These are phyloP conservation scores for Aproaerema taeniolella DNA, from an alignment of 2,888 invertebrate species.

Conservation along the genomic window DNA sequence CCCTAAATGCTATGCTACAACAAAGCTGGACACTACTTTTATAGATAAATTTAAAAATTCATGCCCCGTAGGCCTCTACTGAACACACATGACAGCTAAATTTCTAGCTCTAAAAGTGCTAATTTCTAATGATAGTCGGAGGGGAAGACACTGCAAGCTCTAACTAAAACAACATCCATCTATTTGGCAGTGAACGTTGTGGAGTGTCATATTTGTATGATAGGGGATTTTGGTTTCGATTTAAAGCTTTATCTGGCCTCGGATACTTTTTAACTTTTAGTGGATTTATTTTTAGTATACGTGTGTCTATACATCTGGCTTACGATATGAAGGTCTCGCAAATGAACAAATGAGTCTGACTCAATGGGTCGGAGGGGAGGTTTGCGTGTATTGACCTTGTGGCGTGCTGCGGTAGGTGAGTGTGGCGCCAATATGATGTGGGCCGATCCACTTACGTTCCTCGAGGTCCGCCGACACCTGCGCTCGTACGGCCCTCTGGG, in stretches of 20 bases:
- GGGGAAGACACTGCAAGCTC: slow-evolving; percentile 2
- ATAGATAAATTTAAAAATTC: too few relatives aligned
- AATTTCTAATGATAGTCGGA: background rate
- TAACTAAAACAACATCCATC: slow-evolving; percentile 2
- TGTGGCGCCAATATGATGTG: slow-evolving; percentile 87
- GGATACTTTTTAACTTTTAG: too few relatives aligned
- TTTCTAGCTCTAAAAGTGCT: too few relatives aligned
- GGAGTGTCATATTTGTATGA: slow-evolving; percentile 5
- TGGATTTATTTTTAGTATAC: too few relatives aligned
- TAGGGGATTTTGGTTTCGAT: too few relatives aligned
- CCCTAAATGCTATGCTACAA: background rate
- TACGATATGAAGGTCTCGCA: too few relatives aligned
- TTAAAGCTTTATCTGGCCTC: too few relatives aligned
- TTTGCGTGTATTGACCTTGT: slow-evolving; percentile 79
- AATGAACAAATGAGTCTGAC: too few relatives aligned
- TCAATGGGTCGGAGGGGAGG: too few relatives aligned
- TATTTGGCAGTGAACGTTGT: slow-evolving; percentile 5
- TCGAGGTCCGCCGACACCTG: slow-evolving; percentile 86
- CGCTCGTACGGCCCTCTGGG: slow-evolving; percentile 82
- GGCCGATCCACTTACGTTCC: slow-evolving; percentile 81
- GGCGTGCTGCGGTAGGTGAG: slow-evolving; percentile 89
- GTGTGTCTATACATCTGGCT: too few relatives aligned
- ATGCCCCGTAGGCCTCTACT: too few relatives aligned
- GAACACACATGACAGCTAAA: too few relatives aligned
- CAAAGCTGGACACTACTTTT: background rate